Base-by-base conservation (phyloP, 2,113 vertebrate species). In the Takifugu flavidus region DNA sequence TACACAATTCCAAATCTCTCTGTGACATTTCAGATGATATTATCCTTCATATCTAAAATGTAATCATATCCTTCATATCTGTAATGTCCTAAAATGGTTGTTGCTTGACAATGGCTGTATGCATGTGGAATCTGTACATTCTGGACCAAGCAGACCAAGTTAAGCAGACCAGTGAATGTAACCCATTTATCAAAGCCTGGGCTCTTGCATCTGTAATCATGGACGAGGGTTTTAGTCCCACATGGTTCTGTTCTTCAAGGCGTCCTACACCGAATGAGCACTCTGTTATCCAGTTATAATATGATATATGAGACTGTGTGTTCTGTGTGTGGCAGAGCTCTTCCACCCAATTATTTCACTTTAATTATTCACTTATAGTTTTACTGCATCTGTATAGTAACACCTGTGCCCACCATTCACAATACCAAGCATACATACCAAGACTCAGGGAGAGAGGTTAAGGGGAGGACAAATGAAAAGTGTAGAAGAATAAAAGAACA, bases 151-250 rank as follows among this genome's bases (percentile, higher is more conserved):
- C 52, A 26, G 34, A 65, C 46, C 49, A 49, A 42, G 57, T 52
- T 54, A 58, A 69, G 63, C 49, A 56, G 62, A 78, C 54, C n/a
- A 28, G 63, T 53, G 71, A 77, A 65, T 54, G 69, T 80, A 58
- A 67, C 72, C 72, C 75, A 47, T 59, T 28, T 73, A 86, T 86
- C 72, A 84, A 86, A 87, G 60, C 62, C 55, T 47, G 31, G 49
- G 52, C 47, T 76, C 66, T 70, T 55, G 62, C 59, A 73, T 74
- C 75, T 69, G 65, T 78, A 79, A 88, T 85, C 75, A 88, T 59
- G 57, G 59, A 52, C 70, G 65, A 72, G 59, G 72, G 70, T 80
- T 78, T 78, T 25, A 77, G 67, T 72, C 49, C 53, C 12, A 45
- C 5, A 65, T 74, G 63, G 53, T 60, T 72, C 50, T 34, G 52